Conservation (phyloP, 2,888 invertebrate genomes). For the Gryllus longicercus region DNA sequence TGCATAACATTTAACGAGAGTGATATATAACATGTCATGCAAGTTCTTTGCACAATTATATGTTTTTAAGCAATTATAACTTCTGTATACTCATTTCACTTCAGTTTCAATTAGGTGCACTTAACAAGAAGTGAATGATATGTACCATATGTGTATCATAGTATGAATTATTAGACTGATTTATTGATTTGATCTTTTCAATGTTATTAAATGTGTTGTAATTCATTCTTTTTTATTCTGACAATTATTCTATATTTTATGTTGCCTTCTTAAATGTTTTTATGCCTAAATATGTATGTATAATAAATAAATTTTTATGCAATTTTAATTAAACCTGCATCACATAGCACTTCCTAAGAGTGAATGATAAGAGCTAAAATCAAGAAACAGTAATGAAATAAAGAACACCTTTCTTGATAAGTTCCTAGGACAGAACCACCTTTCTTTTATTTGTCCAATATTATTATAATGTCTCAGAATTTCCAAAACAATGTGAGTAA, state of each 20-base stretch:
- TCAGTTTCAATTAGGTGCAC: no score
- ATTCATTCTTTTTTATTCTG: not conserved
- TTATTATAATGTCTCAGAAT: no score
- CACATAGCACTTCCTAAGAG: no score
- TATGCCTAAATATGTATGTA: constrained; percentile 5
- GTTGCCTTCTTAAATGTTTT: not conserved
- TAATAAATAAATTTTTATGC: not conserved
- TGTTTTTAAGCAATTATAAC: no score
- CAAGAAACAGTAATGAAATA: no score
- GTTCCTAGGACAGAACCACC: no score
- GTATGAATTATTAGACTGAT: constrained; percentile 4
- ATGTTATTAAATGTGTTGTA: not conserved
- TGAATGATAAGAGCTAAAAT: no score
- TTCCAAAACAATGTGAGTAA: no score
- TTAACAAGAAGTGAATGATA: not conserved
- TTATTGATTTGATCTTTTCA: constrained; percentile 2
- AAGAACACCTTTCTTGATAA: no score
- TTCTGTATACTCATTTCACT: no score
- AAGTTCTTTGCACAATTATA: not conserved
- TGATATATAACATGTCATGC: not conserved
- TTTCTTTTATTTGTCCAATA: no score
- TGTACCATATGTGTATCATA: not conserved
- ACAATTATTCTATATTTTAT: not conserved
- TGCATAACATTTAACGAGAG: not conserved
- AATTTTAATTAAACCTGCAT: not conserved